Evolutionary conservation across 30 jellyfish, hydroid and myxozoan genomes (phyloP), one percentile per base, ranked within the genome.

Genomic region (Phacellophora camtschatica): DNA sequence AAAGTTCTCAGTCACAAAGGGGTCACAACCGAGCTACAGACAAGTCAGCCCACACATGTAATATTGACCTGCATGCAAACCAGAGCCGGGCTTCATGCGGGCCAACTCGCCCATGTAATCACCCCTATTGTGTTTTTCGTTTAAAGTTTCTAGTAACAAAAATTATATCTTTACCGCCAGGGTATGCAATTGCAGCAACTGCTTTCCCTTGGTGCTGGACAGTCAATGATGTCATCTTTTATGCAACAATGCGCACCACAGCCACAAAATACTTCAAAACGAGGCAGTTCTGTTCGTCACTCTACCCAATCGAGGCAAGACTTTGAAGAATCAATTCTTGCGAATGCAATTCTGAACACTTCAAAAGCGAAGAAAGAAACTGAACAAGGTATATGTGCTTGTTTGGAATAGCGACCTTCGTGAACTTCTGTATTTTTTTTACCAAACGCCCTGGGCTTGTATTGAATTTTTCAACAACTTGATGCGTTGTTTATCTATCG

Each of bases 311-410:
- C 94, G 27, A 69, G 43, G 13, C 74, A 4, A 24, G 53, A 64
- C 5, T 80, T 28, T 50, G 91, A 80, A 33, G 95, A 89, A 64
- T 89, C 97, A 22, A 36, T 83, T 25, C 84, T 89, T 0, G 89
- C 88, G 15, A 89, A 83, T 83, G 97, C 95, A 5, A 71, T 81
- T 10, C 74, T 74, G 57, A 81, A 74, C 46, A 77, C 81, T n/a
- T 95, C 73, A 42, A 46, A 75, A 28, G 45, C 87, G 20, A 82
- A 76, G 56, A 71, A 61, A 59, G 90, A 74, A 23, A 50, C 97
- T 5, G 79, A 69, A 32, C 70, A 57, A 50, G 81, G 97, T 89
- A 71, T 50, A 65, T 42, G 72, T 5, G n/a, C 22, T 58, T 23
- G 28, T 20, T 20, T n/a, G n/a, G n/a, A n/a, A n/a, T n/a, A n/a